These are phyloP conservation scores for Lasiommata megera DNA, from an alignment of 2,888 invertebrate species.

Conservation along the genomic window DNA sequence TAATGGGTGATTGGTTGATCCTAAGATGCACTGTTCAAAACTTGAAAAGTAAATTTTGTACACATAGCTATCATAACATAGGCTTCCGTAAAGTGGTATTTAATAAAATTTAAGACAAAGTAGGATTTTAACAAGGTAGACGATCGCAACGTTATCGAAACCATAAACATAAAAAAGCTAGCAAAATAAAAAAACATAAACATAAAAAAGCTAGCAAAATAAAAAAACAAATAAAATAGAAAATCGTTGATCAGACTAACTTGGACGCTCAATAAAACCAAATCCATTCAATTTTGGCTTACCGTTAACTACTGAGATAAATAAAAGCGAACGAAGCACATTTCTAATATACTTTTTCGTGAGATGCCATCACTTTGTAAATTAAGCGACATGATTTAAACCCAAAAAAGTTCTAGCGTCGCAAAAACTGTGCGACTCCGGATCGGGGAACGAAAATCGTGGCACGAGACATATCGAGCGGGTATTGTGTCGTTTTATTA, in stretches of 20 bases:
- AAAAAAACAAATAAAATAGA: no score
- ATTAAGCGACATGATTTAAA: constrained; percentile 56
- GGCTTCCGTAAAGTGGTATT: no score
- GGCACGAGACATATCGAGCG: constrained; percentile 76
- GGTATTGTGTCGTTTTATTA: constrained; percentile 64
- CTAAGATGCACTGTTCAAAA: no score
- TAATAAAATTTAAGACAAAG: no score
- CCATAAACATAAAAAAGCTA: no score
- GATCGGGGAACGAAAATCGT: constrained; percentile 57
- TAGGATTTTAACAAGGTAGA: no score
- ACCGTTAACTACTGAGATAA: constrained; percentile 9
- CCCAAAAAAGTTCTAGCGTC: constrained; percentile 49
- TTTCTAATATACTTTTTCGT: constrained; percentile 9
- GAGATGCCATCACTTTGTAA: constrained; percentile 43
- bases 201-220: no score
- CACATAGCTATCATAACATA: no score
- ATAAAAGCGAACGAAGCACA: constrained; percentile 3
- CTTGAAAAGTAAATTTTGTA: no score
- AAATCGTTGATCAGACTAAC: background rate
- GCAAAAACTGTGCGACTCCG: constrained; percentile 43
- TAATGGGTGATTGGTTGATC: no score
- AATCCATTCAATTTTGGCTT: background rate
- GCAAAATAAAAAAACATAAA: no score
- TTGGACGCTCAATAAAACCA: background rate
- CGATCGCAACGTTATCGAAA: no score